A percentile compares a stretch with the other conserved stretches of the same genome.
Evolutionary conservation across 2,797 vertebrate species (phyloP).

Genomic region (Hirundo rustica): DNA sequence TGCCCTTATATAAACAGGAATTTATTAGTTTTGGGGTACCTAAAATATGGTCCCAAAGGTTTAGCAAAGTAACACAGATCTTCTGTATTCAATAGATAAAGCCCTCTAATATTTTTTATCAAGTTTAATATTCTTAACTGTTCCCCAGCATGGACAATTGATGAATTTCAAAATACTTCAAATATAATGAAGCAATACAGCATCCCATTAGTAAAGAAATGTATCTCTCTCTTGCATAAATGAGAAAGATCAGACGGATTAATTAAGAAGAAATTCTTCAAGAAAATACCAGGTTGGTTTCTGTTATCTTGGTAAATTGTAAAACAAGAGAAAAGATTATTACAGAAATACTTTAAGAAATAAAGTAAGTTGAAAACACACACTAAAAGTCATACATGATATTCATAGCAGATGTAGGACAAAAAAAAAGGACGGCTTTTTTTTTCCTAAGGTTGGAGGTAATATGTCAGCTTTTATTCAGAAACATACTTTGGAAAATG

Average conservation of each 20-base stretch:
- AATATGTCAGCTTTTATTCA: background rate
- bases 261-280: background rate
- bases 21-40: background rate
- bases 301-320: background rate
- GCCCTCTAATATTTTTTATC: background rate
- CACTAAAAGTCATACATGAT: background rate
- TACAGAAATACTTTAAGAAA: background rate
- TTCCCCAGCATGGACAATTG: background rate
- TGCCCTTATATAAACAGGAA: background rate
- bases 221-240: background rate
- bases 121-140: background rate
- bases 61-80: background rate
- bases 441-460: background rate
- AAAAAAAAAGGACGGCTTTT: background rate
- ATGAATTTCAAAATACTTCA: background rate
- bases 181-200: background rate
- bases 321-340: background rate
- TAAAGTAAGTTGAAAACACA: background rate
- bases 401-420: background rate
- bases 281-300: background rate
- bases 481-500: background rate
- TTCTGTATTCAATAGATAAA: background rate
- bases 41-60: background rate
- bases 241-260: background rate
- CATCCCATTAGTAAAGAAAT: background rate